Percentiles rank a stretch among this genome's conserved stretches.
Conservation (phyloP, 2,797 vertebrate genomes). For the Galago senegalensis region DNA sequence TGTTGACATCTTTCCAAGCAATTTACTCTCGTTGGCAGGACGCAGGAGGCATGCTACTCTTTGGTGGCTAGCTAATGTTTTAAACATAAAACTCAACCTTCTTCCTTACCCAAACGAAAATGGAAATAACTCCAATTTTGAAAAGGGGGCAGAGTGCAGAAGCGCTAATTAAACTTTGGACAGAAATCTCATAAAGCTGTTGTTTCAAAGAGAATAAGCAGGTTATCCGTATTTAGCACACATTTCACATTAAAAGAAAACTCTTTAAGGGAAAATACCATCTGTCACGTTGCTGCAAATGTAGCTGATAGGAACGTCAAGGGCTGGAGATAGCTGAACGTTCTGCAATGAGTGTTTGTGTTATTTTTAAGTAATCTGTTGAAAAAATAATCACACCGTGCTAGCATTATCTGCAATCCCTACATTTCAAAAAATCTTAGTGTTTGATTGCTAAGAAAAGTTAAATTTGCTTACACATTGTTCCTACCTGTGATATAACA, state of each 20-base stretch:
- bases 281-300: constrained; percentile 38
- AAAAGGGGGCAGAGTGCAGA: constrained; percentile 60
- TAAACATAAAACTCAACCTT: constrained; percentile 51
- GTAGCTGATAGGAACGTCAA: constrained; percentile 23
- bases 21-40: constrained; percentile 82
- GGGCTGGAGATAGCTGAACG: not conserved
- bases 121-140: constrained; percentile 75
- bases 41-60: constrained; percentile 70
- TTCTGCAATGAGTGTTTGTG: not conserved
- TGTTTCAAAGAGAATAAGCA: constrained; percentile 73
- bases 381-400: not conserved
- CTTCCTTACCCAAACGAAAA: constrained; percentile 71
- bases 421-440: not conserved
- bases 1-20: constrained; percentile 79
- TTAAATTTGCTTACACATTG: not conserved
- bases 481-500: not conserved
- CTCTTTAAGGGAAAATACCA: constrained; percentile 45
- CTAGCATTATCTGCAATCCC: not conserved
- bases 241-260: constrained; percentile 50
- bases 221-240: constrained; percentile 49
- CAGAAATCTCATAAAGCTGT: constrained; percentile 33
- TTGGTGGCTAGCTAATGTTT: constrained; percentile 75
- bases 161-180: constrained; percentile 76
- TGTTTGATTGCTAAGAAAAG: not conserved
- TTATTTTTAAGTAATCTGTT: constrained; percentile 54